Percentiles rank a stretch among this genome's conserved stretches.
phyloP scores from a whole-genome alignment of 2,113 vertebrate genomes.

The Alligator mississippiensis region DNA sequence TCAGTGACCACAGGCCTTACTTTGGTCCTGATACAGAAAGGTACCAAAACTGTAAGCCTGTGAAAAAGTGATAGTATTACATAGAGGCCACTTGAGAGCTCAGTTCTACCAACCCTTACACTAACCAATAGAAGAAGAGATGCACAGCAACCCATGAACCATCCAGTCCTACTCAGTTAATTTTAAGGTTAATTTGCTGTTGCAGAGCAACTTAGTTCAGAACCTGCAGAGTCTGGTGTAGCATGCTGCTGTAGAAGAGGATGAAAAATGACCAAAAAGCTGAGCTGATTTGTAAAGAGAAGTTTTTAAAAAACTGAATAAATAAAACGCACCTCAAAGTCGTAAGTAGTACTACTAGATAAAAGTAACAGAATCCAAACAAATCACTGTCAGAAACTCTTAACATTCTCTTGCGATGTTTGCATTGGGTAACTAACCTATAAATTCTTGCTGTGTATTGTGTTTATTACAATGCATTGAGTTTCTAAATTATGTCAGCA shows the following conservation, averaged over 20 bases:
- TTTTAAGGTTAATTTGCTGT: background rate
- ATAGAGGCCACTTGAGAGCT: background rate
- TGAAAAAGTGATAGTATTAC: background rate
- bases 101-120: background rate
- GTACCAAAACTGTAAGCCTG: background rate
- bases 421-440: background rate
- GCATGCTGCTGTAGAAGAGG: background rate
- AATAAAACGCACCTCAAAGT: background rate
- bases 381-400: background rate
- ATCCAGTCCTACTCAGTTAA: background rate
- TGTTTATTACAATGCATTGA: background rate
- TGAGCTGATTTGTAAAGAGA: background rate
- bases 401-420: background rate
- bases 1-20: background rate
- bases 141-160: background rate
- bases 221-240: background rate
- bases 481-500: background rate
- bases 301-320: background rate
- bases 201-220: background rate
- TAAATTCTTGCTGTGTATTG: background rate
- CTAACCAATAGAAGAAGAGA: background rate
- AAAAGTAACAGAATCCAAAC: background rate
- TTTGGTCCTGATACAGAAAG: background rate
- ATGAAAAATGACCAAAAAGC: background rate
- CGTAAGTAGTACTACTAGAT: background rate